phyloP scores from a whole-genome alignment of 2,888 invertebrate genomes.

The Leucophenga maculata region DNA sequence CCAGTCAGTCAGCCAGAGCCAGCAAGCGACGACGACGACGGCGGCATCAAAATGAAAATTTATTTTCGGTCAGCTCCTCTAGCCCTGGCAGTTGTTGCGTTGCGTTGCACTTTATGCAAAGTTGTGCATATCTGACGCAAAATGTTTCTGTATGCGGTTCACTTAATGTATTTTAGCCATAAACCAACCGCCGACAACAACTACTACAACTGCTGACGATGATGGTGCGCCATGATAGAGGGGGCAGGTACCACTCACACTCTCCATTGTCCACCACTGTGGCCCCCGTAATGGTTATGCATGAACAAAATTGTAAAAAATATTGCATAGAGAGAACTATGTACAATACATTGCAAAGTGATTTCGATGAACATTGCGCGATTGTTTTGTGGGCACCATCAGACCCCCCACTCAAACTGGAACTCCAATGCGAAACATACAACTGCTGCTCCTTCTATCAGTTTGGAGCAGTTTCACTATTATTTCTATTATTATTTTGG shows the following conservation, averaged over 20 bases:
- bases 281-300: too few relatives aligned
- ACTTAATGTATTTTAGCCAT: constrained; percentile 64
- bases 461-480: not conserved
- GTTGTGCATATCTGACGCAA: constrained; percentile 40
- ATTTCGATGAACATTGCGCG: not conserved
- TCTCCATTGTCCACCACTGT: not conserved
- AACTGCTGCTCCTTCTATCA: not conserved
- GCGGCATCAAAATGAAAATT: constrained; percentile 13
- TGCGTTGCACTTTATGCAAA: constrained; percentile 16
- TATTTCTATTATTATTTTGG: constrained; percentile 19
- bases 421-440: too few relatives aligned
- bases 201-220: constrained; percentile 22
- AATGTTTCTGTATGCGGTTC: constrained; percentile 62
- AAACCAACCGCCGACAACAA: constrained; percentile 39
- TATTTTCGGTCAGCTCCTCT: constrained; percentile 7
- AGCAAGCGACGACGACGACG: constrained; percentile 15
- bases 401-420: too few relatives aligned
- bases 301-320: too few relatives aligned
- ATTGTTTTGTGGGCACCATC: not conserved
- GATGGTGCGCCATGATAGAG: not conserved
- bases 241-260: not conserved
- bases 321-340: not conserved
- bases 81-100: not conserved
- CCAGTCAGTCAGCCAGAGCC: constrained; percentile 29
- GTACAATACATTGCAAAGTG: not conserved